A percentile compares a stretch with the other conserved stretches of the same genome.
phyloP scores from a whole-genome alignment of 2,113 vertebrate species.

The Trichomycterus rosablanca region DNA sequence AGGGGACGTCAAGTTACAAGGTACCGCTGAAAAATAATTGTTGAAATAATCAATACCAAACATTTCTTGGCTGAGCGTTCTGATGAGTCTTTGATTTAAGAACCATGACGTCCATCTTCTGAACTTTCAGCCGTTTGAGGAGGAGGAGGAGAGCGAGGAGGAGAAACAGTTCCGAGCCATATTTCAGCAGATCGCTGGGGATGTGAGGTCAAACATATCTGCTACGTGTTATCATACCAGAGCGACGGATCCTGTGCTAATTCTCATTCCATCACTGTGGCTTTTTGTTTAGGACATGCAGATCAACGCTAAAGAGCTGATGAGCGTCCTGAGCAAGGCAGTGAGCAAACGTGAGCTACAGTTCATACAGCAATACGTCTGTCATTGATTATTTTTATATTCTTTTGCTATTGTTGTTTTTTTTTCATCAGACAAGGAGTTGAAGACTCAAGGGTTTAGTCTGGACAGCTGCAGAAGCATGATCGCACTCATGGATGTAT shows the following conservation, averaged over 20 bases:
- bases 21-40: too few species aligned
- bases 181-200: slow-evolving; percentile 86
- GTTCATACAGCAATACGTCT: too few species aligned
- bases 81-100: too few species aligned
- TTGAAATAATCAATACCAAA: too few species aligned
- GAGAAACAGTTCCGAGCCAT: slow-evolving; percentile 83
- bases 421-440: slow-evolving; percentile 71
- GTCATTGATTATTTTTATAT: too few species aligned
- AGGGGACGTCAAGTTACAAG: too few species aligned
- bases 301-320: slow-evolving; percentile 90
- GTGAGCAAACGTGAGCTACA: slow-evolving; percentile 80
- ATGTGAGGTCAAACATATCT: slow-evolving; percentile 69
- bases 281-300: slow-evolving; percentile 83
- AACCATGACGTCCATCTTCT: background rate
- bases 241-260: background rate
- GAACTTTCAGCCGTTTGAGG: slow-evolving; percentile 53
- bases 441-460: slow-evolving; percentile 84
- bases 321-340: slow-evolving; percentile 80
- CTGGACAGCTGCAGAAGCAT: slow-evolving; percentile 95
- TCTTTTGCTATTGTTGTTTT: background rate
- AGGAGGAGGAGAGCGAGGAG: slow-evolving; percentile 74
- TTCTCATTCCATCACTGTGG: background rate
- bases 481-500: slow-evolving; percentile 98
- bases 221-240: background rate
- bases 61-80: too few species aligned